Base-by-base conservation (phyloP, 2,888 invertebrate species). In the Tillus elongatus region DNA sequence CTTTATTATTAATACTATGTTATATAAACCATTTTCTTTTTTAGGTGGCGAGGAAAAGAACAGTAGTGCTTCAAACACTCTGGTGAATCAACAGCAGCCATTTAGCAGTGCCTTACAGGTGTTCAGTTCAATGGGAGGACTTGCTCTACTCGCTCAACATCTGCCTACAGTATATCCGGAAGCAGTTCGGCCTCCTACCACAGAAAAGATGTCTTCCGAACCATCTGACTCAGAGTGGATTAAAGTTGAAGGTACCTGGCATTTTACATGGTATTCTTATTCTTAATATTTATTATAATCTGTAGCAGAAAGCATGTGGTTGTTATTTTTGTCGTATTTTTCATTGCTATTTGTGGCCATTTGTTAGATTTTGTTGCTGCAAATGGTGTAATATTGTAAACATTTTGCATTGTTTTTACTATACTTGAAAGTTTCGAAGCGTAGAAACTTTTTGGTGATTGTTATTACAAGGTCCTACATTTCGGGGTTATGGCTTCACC, bases 111-210 rank as follows among this genome's bases (percentile, higher is more conserved):
- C 86, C 35, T 69, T 92, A 52, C 85, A 89, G 55, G 82, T 86
- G 50, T 93, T 95, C 68, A 89, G 90, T 35, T 77, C 80, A 43
- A 79, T 83, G 48, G 92, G 92, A 39, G 93, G 93, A 2, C 71
- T 95, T 39, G 89, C 89, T 9, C 71, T 92, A 40, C 69, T 95
- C 41, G 92, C 93, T 0, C 84, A 87, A 55, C 84, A 90, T 50
- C 70, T 95, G 53, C 92, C 92, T 1, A 76, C 90, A 0, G 82
- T 92, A 11, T 89, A 86, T 68, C 88, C 90, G 3, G 86, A 90
- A 48, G 73, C 76, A n/a, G 63, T 70, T 6, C 64, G 73, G 30
- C 61, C 69, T 2, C 65, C 71, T 10, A 69, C 72, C n/a, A 66
- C 72, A n/a, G 71, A 77, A 49, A 71, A 79, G 51, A 63, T 73